Base-by-base conservation (phyloP, 1,140 invertebrate genomes). In the Aethina tumida region DNA sequence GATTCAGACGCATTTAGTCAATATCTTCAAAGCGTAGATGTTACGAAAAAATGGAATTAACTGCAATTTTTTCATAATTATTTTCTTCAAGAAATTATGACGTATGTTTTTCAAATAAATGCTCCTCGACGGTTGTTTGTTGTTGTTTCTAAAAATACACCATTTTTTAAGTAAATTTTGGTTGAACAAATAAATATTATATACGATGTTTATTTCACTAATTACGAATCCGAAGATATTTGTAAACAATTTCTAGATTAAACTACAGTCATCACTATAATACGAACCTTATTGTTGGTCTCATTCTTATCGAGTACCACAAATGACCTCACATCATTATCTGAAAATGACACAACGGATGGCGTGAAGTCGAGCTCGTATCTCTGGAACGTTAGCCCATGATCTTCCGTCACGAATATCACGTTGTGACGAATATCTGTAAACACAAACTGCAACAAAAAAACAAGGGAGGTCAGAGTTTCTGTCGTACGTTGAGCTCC, bases 381-480 rank as follows among this genome's bases (percentile, higher is more conserved):
- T 31, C 64, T 66, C 18, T 60, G 62, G 43, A 92, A 79, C 7
- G 64, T 74, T 25, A 61, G 58, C 0, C 84, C 85, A 67, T 79
- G 77, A 59, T 93, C 71, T 13, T 55, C 65, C 1, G 87, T 89
- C 17, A 80, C 75, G 55, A 81, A 92, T 5, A 92, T 66, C 36
- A 77, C 70, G 52, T 82, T 81, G 58, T 91, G 77, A 10, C 68
- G 65, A 7, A 77, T 71, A 62, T 93, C 89, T 19, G 80, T 75
- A 62, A 93, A 92, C 2, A 92, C 72, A 64, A 83, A 86, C 87
- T 93, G 62, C 53, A 64, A 68, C 40, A 35, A 52, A 48, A 49
- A 36, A 32, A 43, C 3, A 16, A 17, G 31, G 5, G 10, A 10
- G n/a, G 18, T 5, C n/a, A 6, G 9, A 32, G 5, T 5, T 3